Conservation (phyloP, 2,113 vertebrate species). For the Poicephalus gulielmi region DNA sequence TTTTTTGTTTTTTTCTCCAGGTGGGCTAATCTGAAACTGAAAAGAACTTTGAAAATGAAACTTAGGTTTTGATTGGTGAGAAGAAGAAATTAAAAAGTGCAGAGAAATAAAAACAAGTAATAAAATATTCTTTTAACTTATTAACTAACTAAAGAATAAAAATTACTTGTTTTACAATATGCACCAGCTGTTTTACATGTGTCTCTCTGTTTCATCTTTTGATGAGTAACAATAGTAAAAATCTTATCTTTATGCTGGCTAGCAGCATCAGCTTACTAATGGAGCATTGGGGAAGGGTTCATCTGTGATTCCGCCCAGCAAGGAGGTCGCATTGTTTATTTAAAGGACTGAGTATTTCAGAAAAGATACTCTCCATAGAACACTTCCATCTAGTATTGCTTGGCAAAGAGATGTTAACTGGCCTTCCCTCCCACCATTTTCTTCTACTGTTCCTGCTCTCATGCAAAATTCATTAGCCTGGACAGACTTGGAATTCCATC, state of each 20-base stretch:
- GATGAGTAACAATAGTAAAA: neutral
- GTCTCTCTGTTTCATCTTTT: neutral
- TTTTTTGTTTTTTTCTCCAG: neutral
- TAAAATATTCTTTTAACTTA: neutral
- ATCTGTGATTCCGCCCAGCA: neutral
- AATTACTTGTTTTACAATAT: neutral
- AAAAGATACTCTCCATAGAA: neutral
- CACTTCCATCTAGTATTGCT: neutral
- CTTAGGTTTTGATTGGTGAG: neutral
- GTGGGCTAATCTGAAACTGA: neutral
- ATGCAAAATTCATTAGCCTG: neutral
- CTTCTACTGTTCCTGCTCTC: neutral
- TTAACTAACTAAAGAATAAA: neutral
- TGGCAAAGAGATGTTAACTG: neutral
- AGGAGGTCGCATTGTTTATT: accelerated
- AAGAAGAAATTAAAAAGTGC: neutral
- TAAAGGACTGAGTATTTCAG: neutral
- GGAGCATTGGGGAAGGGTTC: accelerated
- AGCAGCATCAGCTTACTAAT: neutral
- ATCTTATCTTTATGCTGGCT: neutral
- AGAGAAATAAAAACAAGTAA: neutral
- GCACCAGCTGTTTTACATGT: neutral
- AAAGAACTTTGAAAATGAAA: neutral
- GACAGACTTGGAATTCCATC: neutral
- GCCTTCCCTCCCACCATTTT: neutral